These are phyloP conservation scores for Plebejus melissa DNA, from an alignment of 2,888 invertebrate species.

Conservation along the genomic window DNA sequence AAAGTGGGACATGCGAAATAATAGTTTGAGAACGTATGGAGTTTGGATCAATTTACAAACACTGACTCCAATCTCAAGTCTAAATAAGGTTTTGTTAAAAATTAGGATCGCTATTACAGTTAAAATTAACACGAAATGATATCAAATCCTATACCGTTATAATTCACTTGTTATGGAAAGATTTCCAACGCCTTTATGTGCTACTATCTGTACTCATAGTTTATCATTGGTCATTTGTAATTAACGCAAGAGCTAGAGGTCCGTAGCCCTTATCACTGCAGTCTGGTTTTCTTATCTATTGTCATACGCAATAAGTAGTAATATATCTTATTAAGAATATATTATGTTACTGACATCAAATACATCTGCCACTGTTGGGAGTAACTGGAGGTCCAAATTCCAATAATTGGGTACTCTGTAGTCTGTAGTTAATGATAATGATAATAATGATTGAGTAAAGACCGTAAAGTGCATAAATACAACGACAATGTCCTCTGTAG, in stretches of 20 bases:
- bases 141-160: background rate
- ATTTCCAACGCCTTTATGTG: background rate
- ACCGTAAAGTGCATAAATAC: background rate
- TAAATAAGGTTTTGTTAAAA: no score
- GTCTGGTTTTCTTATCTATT: slow-evolving; percentile 23
- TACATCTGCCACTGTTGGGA: background rate
- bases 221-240: slow-evolving; percentile 24
- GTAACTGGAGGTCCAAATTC: background rate
- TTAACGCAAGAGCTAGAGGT: slow-evolving; percentile 5
- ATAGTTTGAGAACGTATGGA: no score
- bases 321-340: background rate
- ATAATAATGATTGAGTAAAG: background rate
- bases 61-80: no score
- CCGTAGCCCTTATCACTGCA: slow-evolving; percentile 7
- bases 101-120: no score
- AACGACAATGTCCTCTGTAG: background rate
- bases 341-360: background rate
- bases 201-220: background rate
- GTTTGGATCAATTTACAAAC: no score
- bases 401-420: background rate
- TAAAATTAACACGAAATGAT: no score
- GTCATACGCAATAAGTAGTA: background rate
- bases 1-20: no score
- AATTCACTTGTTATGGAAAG: background rate
- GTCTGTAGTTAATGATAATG: background rate